phyloP scores from a whole-genome alignment of 2,888 invertebrate species.

The Tromatobia lineatoria region DNA sequence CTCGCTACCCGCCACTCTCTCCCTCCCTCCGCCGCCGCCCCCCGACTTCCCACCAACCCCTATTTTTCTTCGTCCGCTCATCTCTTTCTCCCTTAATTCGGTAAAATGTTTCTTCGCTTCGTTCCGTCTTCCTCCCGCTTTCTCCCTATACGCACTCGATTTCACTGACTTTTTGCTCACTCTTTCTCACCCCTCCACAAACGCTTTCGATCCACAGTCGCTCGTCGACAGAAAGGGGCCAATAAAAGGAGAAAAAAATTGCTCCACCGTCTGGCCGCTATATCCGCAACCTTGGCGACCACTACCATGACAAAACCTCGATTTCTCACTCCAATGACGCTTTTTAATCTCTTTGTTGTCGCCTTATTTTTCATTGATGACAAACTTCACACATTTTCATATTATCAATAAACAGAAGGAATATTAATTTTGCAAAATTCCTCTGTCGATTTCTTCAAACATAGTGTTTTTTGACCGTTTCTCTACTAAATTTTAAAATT shows the following conservation, averaged over 20 bases:
- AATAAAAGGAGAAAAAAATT: constrained; percentile 43
- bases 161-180: constrained; percentile 71
- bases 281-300: constrained; percentile 30
- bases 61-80: constrained; percentile 47
- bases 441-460: no score
- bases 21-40: neutral
- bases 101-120: constrained; percentile 21
- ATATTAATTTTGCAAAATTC: neutral
- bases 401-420: neutral
- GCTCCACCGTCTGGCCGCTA: constrained; percentile 57
- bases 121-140: constrained; percentile 9
- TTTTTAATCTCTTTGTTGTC: neutral
- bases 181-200: constrained; percentile 17
- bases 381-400: constrained; percentile 6
- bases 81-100: constrained; percentile 22
- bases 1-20: constrained; percentile 23
- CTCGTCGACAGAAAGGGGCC: neutral
- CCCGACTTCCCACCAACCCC: constrained; percentile 30
- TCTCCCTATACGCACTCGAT: constrained; percentile 28
- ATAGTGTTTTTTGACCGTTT: no score
- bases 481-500: no score
- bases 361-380: neutral
- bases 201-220: constrained; percentile 9
- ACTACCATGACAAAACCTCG: constrained; percentile 15
- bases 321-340: neutral